Percentiles rank a stretch among this genome's conserved stretches.
These are phyloP conservation scores for Trichopoda pennipes DNA, from an alignment of 2,888 invertebrate species.

Conservation along the genomic window DNA sequence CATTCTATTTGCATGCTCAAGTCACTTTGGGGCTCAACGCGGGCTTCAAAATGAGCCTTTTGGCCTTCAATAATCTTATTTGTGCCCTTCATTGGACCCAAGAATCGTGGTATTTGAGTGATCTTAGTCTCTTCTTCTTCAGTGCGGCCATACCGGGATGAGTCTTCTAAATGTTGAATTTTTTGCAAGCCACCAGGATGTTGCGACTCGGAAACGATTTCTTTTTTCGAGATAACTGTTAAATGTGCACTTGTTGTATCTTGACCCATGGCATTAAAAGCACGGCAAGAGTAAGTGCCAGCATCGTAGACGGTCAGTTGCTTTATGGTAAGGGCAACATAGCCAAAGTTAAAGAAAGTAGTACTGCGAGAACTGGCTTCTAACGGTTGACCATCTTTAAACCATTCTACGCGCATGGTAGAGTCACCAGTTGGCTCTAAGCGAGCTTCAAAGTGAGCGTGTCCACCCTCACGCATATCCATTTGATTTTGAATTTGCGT, in stretches of 20 bases:
- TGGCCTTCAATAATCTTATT: slow-evolving; percentile 96
- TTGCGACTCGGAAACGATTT: slow-evolving; percentile 93
- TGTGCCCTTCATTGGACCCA: slow-evolving; percentile 94
- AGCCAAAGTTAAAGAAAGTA: slow-evolving; percentile 96
- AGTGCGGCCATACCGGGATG: slow-evolving; percentile 86
- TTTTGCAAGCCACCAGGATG: slow-evolving; percentile 95
- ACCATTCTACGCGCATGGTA: slow-evolving; percentile 94
- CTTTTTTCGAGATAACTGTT: slow-evolving; percentile 91
- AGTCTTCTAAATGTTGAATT: slow-evolving; percentile 94
- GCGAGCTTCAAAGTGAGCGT: slow-evolving; percentile 97
- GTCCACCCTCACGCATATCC: slow-evolving; percentile 94
- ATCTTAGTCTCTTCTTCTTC: slow-evolving; percentile 88
- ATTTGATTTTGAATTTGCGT: slow-evolving; percentile 93
- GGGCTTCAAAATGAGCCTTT: slow-evolving; percentile 95
- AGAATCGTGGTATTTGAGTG: slow-evolving; percentile 91
- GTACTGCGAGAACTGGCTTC: slow-evolving; percentile 96
- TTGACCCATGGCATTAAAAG: slow-evolving; percentile 92
- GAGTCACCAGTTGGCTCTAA: slow-evolving; percentile 96
- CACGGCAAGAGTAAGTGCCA: slow-evolving; percentile 93
- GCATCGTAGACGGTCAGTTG: slow-evolving; percentile 94
- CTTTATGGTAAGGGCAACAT: slow-evolving; percentile 96
- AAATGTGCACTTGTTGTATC: slow-evolving; percentile 91
- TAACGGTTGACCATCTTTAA: slow-evolving; percentile 93
- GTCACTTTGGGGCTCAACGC: slow-evolving; percentile 97
- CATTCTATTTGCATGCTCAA: slow-evolving; percentile 96